These are phyloP conservation scores for Lepilemur ruficaudatus DNA, from an alignment of 2,797 vertebrate species.

Conservation along the genomic window DNA sequence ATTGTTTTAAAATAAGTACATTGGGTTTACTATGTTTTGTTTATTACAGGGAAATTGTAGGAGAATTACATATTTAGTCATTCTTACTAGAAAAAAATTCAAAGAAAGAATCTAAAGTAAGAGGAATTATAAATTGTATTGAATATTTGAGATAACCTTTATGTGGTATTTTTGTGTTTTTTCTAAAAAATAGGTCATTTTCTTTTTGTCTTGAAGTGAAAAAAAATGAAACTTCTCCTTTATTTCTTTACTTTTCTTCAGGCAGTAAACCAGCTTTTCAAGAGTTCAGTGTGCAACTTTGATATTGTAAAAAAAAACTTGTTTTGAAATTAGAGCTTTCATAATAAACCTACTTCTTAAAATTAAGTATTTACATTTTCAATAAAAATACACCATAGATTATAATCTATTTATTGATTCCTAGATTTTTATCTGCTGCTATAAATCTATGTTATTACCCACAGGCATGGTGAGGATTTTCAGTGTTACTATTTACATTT, in stretches of 20 bases:
- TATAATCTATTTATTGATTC: not conserved
- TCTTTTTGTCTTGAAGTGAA: conserved; percentile 6
- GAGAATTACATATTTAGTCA: not conserved
- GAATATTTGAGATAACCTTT: not conserved
- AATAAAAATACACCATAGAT: not conserved
- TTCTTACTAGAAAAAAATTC: not conserved
- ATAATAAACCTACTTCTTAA: not conserved
- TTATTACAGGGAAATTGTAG: not conserved
- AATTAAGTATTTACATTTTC: conserved; percentile 16
- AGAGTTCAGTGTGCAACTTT: conserved; percentile 28
- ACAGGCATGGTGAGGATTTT: not conserved
- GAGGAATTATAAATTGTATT: conserved; percentile 19
- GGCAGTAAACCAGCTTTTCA: conserved; percentile 26
- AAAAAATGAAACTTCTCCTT: not conserved
- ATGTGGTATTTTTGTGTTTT: not conserved
- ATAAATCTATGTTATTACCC: not conserved
- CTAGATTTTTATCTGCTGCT: conserved; percentile 36
- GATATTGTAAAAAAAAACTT: not conserved
- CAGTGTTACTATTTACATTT: not conserved
- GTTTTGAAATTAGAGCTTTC: conserved; percentile 46
- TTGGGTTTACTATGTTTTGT: not conserved
- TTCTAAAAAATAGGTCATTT: conserved; percentile 21
- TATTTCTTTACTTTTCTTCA: not conserved
- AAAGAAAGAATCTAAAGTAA: not conserved
- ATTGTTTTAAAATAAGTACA: not conserved